phyloP scores from a whole-genome alignment of 2,888 invertebrate species.

The Tachystola acroxantha region DNA sequence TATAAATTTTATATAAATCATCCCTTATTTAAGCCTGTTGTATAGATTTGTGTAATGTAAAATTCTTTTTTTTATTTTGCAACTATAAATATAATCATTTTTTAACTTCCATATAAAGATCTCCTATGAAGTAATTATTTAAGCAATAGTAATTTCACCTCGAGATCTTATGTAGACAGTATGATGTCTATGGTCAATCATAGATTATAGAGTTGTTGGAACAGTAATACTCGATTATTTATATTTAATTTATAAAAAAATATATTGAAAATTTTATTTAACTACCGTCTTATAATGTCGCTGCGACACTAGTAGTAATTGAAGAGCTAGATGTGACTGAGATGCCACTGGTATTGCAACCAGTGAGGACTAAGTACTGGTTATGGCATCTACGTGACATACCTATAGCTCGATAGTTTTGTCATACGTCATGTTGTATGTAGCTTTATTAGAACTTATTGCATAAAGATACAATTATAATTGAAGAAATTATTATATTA shows the following conservation, averaged over 20 bases:
- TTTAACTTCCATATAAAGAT: constrained; percentile 53
- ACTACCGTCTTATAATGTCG: constrained; percentile 53
- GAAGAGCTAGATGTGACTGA: constrained; percentile 27
- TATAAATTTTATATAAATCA: constrained; percentile 41
- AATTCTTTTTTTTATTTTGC: constrained; percentile 36
- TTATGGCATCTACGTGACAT: background rate
- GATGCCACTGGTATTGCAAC: constrained; percentile 10
- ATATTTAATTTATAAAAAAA: constrained; percentile 70
- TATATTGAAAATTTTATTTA: constrained; percentile 62
- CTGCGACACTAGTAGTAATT: constrained; percentile 50
- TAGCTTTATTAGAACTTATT: constrained; percentile 66
- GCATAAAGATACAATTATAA: constrained; percentile 52
- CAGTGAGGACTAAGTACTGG: too few species aligned
- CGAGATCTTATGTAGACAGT: constrained; percentile 25
- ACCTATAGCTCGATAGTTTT: background rate
- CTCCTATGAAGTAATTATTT: constrained; percentile 50
- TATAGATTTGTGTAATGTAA: constrained; percentile 39
- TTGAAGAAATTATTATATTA: constrained; percentile 61
- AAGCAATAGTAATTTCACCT: constrained; percentile 32
- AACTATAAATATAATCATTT: constrained; percentile 27
- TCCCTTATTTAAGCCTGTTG: constrained; percentile 35
- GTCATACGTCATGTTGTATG: constrained; percentile 55
- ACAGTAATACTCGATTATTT: constrained; percentile 76
- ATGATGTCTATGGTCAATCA: constrained; percentile 62
- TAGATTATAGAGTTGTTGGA: constrained; percentile 66